These are phyloP conservation scores for Graptemys geographica DNA, from an alignment of 2,797 vertebrate genomes.

Conservation along the genomic window DNA sequence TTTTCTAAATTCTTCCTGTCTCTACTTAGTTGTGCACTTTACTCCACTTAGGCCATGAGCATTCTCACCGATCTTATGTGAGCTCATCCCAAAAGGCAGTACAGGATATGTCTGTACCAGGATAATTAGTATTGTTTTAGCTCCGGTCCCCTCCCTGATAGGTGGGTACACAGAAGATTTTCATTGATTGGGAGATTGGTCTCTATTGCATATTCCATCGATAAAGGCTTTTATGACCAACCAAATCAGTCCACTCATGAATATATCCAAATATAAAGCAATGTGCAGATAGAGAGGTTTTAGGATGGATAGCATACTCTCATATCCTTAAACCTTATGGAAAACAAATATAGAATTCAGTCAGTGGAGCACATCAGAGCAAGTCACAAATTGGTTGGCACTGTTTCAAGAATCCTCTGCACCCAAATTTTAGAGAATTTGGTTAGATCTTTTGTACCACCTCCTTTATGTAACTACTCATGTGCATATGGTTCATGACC, in stretches of 20 bases:
- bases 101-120: background rate
- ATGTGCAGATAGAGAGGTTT: background rate
- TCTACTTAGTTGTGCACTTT: background rate
- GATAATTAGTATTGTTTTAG: background rate
- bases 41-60: background rate
- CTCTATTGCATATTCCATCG: background rate
- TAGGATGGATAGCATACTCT: background rate
- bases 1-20: background rate
- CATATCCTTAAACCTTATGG: background rate
- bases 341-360: background rate
- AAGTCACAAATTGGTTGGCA: background rate
- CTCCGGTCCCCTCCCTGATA: background rate
- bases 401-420: background rate
- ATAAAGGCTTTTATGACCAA: background rate
- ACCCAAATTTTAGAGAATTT: background rate
- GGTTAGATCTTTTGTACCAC: background rate
- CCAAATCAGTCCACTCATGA: background rate
- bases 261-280: background rate
- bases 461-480: background rate
- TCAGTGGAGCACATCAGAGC: background rate
- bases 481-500: background rate
- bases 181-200: background rate
- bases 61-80: accelerated
- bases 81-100: background rate
- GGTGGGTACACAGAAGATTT: background rate